A percentile compares a stretch with the other conserved stretches of the same genome.
phyloP scores from a whole-genome alignment of 2,113 vertebrate species.

The Proterorhinus semilunaris region DNA sequence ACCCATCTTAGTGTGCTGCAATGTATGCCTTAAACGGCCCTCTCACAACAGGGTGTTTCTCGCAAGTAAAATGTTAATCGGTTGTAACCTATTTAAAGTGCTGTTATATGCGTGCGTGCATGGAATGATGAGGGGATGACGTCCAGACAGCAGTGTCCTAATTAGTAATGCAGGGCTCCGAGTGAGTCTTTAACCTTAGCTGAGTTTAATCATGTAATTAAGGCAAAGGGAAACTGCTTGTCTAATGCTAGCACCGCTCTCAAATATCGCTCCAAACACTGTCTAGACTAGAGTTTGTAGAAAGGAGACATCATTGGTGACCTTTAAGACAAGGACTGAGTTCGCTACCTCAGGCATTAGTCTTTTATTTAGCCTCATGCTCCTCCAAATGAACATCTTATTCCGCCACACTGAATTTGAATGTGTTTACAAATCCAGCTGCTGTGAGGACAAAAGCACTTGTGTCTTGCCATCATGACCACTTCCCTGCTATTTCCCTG shows the following conservation, averaged over 20 bases:
- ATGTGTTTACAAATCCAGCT: background rate
- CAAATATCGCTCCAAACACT: constrained; percentile 33
- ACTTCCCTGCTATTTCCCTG: too few relatives aligned
- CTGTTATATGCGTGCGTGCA: constrained; percentile 18
- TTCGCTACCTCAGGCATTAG: constrained; percentile 35
- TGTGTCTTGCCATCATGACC: background rate
- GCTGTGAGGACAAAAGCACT: background rate
- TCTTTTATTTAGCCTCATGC: constrained; percentile 40
- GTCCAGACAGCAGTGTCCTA: constrained; percentile 45
- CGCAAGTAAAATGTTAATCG: constrained; percentile 42
- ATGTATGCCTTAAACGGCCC: constrained; percentile 39
- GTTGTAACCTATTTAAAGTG: constrained; percentile 44
- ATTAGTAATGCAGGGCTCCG: constrained; percentile 56
- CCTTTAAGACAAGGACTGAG: constrained; percentile 57
- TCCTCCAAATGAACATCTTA: constrained; percentile 35
- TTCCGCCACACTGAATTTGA: constrained; percentile 27
- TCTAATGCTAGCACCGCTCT: constrained; percentile 20
- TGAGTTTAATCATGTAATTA: constrained; percentile 67
- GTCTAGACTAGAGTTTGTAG: constrained; percentile 47
- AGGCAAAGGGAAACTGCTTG: constrained; percentile 29
- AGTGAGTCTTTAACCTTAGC: constrained; percentile 65
- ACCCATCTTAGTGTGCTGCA: constrained; percentile 17
- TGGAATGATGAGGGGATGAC: constrained; percentile 24
- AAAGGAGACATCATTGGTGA: constrained; percentile 55
- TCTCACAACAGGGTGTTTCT: constrained; percentile 43